Evolutionary conservation across 1,140 invertebrate species (phyloP), one percentile per base, ranked within the genome.

Genomic region (Drosophila equinoxialis): DNA sequence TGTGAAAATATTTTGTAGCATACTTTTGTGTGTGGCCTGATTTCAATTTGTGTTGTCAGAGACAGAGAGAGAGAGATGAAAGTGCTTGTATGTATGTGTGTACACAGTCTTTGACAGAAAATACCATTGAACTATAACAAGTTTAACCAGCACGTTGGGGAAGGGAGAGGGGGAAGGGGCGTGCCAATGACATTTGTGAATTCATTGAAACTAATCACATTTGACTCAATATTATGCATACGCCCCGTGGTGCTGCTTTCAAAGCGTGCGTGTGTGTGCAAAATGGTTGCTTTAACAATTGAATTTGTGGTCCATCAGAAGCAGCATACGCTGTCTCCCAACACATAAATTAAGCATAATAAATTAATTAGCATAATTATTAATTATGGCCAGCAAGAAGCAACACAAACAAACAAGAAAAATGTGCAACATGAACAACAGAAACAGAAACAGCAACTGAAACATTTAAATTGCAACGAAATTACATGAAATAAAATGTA

Each of bases 291-390:
- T 48, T 48, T 17, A 48, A 23, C 45, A 11, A 51, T 23, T 51
- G 8, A 23, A 10, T 51, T 23, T 23, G 17, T 23, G 17, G 58
- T 6, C 30, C 37, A 67, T 41, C 65, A 73, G 73, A 59, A 57
- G 78, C 64, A 45, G 59, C 37, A 23, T 23, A 23, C 20, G 11
- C 37, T 3, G 37, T 8, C 37, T 7, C 35, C 6, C 35, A 11
- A 37, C 35, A 37, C 81, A 85, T 85, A 81, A 84, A 85, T 83
- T 79, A 73, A 84, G 73, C 68, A 65, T 75, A 74, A 85, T 84
- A 84, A 78, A 85, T 81, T 85, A 85, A 85, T 85, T 81, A 78
- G 76, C 82, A 86, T 85, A 85, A 85, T 85, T 86, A 86, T 86
- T 59, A 66, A 77, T 62, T 76, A 66, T 80, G 64, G 30, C 17